These are phyloP conservation scores for Spisula solida DNA, from an alignment of 2,888 invertebrate genomes.

Conservation along the genomic window DNA sequence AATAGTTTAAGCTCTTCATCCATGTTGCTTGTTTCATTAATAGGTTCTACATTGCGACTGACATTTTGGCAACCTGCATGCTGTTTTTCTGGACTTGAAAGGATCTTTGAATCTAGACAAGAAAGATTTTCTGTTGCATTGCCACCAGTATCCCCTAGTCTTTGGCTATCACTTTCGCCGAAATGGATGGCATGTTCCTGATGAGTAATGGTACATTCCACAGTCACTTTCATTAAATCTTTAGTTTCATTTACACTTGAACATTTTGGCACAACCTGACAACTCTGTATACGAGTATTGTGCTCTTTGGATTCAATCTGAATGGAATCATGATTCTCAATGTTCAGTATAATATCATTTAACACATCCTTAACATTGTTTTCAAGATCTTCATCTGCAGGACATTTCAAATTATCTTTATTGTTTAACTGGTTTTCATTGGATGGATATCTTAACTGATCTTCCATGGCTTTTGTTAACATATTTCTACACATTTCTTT, in stretches of 20 bases:
- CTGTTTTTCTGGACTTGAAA: not conserved
- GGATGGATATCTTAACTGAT: not conserved
- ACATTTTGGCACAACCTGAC: not conserved
- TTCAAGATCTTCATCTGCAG: not conserved
- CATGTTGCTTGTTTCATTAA: not conserved
- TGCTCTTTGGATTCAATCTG: not conserved
- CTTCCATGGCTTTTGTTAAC: not conserved
- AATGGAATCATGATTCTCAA: not conserved
- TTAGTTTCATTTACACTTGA: not conserved
- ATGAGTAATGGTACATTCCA: not conserved
- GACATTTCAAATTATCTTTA: not conserved
- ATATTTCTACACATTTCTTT: constrained; percentile 9
- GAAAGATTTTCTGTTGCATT: not conserved
- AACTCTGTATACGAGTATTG: not conserved
- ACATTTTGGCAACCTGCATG: not conserved
- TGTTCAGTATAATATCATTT: not conserved
- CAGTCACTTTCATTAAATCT: not conserved
- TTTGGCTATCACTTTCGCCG: not conserved
- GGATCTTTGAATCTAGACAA: not conserved
- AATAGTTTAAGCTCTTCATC: constrained; percentile 4
- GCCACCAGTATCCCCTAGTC: not conserved
- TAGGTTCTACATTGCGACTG: not conserved
- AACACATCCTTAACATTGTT: not conserved
- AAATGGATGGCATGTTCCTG: not conserved
- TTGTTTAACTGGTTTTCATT: not conserved